Evolutionary conservation across 2,797 vertebrate genomes (phyloP).

Genomic region (Argyrosomus regius): DNA sequence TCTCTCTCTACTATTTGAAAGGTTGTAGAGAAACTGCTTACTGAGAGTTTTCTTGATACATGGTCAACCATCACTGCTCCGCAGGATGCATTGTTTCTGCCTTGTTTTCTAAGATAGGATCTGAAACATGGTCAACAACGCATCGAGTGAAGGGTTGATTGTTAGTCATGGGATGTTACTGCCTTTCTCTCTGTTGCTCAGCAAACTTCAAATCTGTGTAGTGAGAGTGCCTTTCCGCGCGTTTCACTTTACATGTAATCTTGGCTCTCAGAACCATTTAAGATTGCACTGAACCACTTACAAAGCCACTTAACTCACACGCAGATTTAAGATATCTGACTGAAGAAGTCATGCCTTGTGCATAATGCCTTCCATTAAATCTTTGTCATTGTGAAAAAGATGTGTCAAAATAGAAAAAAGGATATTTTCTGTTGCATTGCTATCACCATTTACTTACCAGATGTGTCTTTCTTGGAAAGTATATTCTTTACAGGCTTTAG

Average conservation of each 20-base stretch:
- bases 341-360: not conserved
- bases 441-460: not conserved
- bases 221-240: not conserved
- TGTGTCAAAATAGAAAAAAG: not conserved
- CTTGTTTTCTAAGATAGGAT: conserved; percentile 2
- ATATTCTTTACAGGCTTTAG: not conserved
- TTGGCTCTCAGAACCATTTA: conserved; percentile 11
- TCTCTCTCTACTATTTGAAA: not conserved
- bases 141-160: not conserved
- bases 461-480: not conserved
- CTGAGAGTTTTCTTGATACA: not conserved
- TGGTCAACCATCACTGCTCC: not conserved
- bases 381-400: not conserved
- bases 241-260: conserved; percentile 1
- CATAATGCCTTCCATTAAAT: not conserved
- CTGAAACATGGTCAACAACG: conserved; percentile 7
- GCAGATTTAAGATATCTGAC: conserved; percentile 8
- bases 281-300: conserved; percentile 4
- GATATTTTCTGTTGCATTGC: not conserved
- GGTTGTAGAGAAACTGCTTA: not conserved
- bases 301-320: conserved; percentile 20
- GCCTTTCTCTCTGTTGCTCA: not conserved
- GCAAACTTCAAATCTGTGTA: not conserved
- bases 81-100: not conserved
- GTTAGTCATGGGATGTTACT: conserved; percentile 2